phyloP scores from a whole-genome alignment of 23 tunicate species.

The Trididemnum clinides region DNA sequence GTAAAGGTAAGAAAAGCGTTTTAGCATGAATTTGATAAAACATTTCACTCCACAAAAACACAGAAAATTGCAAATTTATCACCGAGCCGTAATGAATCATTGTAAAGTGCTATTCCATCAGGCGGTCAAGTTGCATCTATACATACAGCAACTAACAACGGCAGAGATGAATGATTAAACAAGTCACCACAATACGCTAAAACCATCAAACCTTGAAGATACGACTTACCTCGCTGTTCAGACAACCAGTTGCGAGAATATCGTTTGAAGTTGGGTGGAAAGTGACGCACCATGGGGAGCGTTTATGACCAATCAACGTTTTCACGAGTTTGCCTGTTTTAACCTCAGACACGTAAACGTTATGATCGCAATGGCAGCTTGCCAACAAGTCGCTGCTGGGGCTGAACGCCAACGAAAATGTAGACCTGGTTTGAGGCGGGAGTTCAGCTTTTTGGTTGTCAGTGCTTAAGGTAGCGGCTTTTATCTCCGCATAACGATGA shows the following conservation, averaged over 20 bases:
- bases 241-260: constrained; percentile 85
- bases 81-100: neutral
- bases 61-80: neutral
- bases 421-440: constrained; percentile 63
- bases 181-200: too few relatives aligned
- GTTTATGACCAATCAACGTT: constrained; percentile 65
- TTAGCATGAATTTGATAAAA: neutral
- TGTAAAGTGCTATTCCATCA: neutral
- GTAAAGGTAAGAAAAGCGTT: neutral
- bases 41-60: neutral
- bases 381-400: constrained; percentile 55
- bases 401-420: constrained; percentile 81
- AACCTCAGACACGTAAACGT: constrained; percentile 57
- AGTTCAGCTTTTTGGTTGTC: constrained; percentile 56
- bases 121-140: too few relatives aligned
- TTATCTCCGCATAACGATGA: constrained; percentile 16
- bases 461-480: constrained; percentile 38
- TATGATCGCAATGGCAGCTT: constrained; percentile 96
- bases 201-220: too few relatives aligned
- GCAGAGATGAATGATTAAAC: too few relatives aligned
- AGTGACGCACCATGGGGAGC: constrained; percentile 87
- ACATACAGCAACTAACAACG: too few relatives aligned
- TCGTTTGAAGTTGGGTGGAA: constrained; percentile 84
- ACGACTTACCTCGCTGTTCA: constrained; percentile 76
- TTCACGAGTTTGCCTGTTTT: constrained; percentile 48